Base-by-base conservation (phyloP, 2,797 vertebrate species). In the Spinibarbus caldwelli region DNA sequence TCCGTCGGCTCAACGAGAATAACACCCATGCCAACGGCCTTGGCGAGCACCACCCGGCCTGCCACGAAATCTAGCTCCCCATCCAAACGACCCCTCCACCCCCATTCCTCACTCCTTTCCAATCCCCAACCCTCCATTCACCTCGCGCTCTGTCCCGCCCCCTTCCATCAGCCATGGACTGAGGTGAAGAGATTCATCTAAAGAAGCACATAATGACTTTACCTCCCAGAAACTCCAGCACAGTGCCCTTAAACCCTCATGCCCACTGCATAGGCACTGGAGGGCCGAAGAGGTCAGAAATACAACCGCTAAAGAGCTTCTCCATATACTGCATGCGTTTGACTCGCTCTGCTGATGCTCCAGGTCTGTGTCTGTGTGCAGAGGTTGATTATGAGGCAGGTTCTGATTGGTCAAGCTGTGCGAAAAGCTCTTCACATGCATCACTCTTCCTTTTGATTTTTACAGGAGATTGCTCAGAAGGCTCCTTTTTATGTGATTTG, bases 1-100 rank as follows among this genome's bases (percentile, higher is more conserved):
- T 99, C 80, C 96, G 97, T 82, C 96, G 97, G 77, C 96, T 99
- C 91, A 98, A 98, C 0, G 97, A 99, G 91, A 96, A 93, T 76
- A 96, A 95, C 93, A 93, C 92, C 0, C 94, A 95, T 82, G 95
- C 97, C 84, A 98, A 98, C 5, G 96, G 97, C 1, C 90, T 96
- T 89, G 90, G 94, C 0, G 94, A 96, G 36, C 97, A 97, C 88
- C 96, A 97, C 87, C 95, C 96, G 5, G 94, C 95, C 10, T 94
- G 96, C 91, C 96, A 96, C 67, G 97, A 98, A 90, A 97, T 98
- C 94, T 98, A 97, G 95, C 86, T 31, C 4, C 75, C 70, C 9
- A 23, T 6, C 49, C 31, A 17, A 23, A n/a, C 10, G 6, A 49
- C 19, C 67, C n/a, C 11, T 45, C 72, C 6, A 2, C 34, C 9